phyloP scores from a whole-genome alignment of 1,140 invertebrate species.

The Papilio glaucus region DNA sequence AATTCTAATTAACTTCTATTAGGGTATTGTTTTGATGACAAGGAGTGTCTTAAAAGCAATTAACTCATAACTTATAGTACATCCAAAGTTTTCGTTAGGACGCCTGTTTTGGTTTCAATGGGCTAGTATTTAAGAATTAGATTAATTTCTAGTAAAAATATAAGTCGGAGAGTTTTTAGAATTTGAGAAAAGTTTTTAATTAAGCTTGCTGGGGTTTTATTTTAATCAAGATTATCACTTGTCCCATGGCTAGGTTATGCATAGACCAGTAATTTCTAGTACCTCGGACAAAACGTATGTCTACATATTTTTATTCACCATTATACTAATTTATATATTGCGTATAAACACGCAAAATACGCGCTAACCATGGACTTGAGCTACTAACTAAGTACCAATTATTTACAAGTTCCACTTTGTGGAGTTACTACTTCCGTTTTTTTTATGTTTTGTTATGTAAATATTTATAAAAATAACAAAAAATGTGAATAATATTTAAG shows the following conservation, averaged over 20 bases:
- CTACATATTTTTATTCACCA: too few relatives aligned
- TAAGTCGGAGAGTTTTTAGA: background rate
- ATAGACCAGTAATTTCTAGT: too few relatives aligned
- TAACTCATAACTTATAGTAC: slow-evolving; percentile 3
- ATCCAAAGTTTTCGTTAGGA: background rate
- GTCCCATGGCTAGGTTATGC: background rate
- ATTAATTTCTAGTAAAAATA: background rate
- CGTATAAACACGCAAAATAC: too few relatives aligned
- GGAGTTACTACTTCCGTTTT: too few relatives aligned
- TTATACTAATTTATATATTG: too few relatives aligned
- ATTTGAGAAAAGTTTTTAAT: background rate
- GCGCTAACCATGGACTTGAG: too few relatives aligned
- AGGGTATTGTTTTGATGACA: background rate
- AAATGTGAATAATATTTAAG: too few relatives aligned
- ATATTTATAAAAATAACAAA: too few relatives aligned
- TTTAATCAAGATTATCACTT: background rate
- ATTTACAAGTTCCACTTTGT: too few relatives aligned
- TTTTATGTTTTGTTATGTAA: too few relatives aligned
- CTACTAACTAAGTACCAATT: too few relatives aligned
- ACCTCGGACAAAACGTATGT: too few relatives aligned
- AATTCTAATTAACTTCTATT: background rate
- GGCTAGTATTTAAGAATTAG: background rate
- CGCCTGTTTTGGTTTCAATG: background rate
- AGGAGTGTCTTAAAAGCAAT: slow-evolving; percentile 9
- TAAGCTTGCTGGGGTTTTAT: background rate